A percentile compares a stretch with the other conserved stretches of the same genome.
These are phyloP conservation scores for Medauroidea extradentata DNA, from an alignment of 1,140 invertebrate genomes.

Conservation along the genomic window DNA sequence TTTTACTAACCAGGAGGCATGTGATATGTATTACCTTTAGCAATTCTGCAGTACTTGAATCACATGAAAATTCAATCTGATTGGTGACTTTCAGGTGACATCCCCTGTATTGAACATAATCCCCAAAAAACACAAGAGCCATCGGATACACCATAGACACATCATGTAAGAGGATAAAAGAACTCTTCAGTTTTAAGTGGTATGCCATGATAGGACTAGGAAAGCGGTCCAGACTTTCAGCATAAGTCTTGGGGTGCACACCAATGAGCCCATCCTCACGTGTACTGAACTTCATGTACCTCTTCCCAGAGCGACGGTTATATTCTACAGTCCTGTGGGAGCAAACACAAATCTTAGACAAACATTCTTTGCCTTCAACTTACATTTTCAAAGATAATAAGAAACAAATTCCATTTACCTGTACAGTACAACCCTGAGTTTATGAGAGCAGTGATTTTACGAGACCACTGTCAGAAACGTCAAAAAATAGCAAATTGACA, in stretches of 20 bases:
- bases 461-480: no score
- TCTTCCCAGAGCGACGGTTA: background rate
- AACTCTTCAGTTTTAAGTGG: slow-evolving; percentile 59
- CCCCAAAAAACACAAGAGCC: slow-evolving; percentile 68
- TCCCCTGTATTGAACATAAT: slow-evolving; percentile 37
- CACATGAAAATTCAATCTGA: slow-evolving; percentile 37
- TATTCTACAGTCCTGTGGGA: no score
- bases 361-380: no score
- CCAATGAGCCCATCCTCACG: slow-evolving; percentile 53
- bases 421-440: no score
- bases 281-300: slow-evolving; percentile 32
- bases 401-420: no score
- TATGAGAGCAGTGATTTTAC: no score
- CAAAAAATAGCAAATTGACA: no score
- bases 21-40: slow-evolving; percentile 21
- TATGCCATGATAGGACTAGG: slow-evolving; percentile 63
- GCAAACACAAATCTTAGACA: no score
- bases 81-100: slow-evolving; percentile 33
- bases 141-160: slow-evolving; percentile 65
- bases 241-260: slow-evolving; percentile 71
- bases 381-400: no score
- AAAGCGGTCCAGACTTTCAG: slow-evolving; percentile 47
- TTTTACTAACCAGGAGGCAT: no score
- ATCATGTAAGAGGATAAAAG: slow-evolving; percentile 60
- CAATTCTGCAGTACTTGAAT: slow-evolving; percentile 30